Evolutionary conservation across 2,888 invertebrate genomes (phyloP), one percentile per base, ranked within the genome.

Genomic region (Leptopilina myrica): DNA sequence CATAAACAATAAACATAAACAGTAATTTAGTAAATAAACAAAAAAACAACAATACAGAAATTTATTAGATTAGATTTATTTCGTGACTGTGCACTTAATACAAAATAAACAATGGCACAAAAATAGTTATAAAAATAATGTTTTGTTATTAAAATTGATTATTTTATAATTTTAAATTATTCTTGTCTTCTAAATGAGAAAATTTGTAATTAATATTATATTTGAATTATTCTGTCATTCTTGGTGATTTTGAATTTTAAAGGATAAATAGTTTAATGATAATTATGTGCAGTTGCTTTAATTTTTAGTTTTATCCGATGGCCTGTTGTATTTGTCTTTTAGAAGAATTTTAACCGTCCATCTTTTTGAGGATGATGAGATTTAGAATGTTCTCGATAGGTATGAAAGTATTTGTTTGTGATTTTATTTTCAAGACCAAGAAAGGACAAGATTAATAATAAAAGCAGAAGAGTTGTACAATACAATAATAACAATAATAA

Each of bases 291-390:
- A 33, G 56, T 33, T 73, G 33, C 56, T 73, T 73, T 73, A 73
- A 73, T 73, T 73, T 73, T 73, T 73, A 73, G 73, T 73, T n/a
- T 73, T 56, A 56, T 73, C 73, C 15, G 73, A 56, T 73, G 56
- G 53, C 33, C 56, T 26, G 56, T 56, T 56, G 40, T 73, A 73
- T 56, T 56, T 73, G 73, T 26, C 40, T 53, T 73, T 73, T 73
- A 59, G 40, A 73, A 56, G 73, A 69, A 73, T 73, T 73, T 64
- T 73, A 46, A 69, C 69, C 12, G 56, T 5, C 33, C 26, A 69
- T 69, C 33, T 56, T 73, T 73, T 73, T 40, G 56, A n/a, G 73
- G 56, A 73, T 73, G 73, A 40, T 73, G 73, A 26, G 56, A 33
- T 73, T 73, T 56, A 73, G 73, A 59, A 73, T 33, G n/a, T 73